Conservation (phyloP, 2,797 vertebrate species). For the Acrocephalus scirpaceus region DNA sequence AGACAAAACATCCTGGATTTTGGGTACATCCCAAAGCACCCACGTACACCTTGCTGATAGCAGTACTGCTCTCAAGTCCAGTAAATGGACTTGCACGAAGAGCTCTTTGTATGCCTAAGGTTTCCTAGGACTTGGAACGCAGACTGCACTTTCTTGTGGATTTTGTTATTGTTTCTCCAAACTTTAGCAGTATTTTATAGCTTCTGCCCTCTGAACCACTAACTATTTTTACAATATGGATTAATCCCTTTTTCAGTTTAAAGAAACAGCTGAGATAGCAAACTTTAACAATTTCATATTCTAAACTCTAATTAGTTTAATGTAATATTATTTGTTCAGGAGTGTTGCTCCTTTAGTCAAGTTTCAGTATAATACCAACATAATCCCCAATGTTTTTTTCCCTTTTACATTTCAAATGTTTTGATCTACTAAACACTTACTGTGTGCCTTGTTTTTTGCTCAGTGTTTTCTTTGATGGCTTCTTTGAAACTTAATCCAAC, state of each 20-base stretch:
- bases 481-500: constrained; percentile 53
- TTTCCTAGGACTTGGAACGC: neutral
- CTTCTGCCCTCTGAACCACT: constrained; percentile 31
- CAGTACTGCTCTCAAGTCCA: neutral
- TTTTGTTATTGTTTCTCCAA: constrained; percentile 36
- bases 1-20: neutral
- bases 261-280: constrained; percentile 64
- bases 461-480: constrained; percentile 45
- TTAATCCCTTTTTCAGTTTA: constrained; percentile 53
- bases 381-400: neutral
- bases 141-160: neutral
- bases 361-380: constrained; percentile 51
- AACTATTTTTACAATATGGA: constrained; percentile 49
- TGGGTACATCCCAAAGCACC: neutral
- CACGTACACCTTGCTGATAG: neutral
- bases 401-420: constrained; percentile 38
- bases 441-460: constrained; percentile 19
- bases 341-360: constrained; percentile 49
- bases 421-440: constrained; percentile 43
- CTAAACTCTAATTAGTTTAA: constrained; percentile 56
- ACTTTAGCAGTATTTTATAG: constrained; percentile 21
- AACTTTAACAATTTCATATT: constrained; percentile 50
- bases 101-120: neutral
- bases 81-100: neutral
- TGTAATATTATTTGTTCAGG: constrained; percentile 58